phyloP scores from a whole-genome alignment of 2,113 vertebrate genomes.

The Macrotus californicus region DNA sequence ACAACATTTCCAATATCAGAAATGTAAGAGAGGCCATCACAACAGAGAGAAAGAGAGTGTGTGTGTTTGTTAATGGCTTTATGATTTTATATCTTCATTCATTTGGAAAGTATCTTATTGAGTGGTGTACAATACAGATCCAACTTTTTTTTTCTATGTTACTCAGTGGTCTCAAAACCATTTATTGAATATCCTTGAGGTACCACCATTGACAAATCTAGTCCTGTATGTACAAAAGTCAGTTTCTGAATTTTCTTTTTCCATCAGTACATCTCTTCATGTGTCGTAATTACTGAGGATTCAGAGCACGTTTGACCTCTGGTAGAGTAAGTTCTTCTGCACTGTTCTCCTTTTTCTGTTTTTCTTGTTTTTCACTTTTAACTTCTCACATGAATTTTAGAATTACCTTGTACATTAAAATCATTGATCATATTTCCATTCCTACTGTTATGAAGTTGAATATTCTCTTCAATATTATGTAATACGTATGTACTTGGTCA shows the following conservation, averaged over 20 bases:
- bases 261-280: not conserved
- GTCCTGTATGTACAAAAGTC: not conserved
- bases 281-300: not conserved
- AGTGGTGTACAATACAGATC: not conserved
- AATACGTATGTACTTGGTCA: not conserved
- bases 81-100: not conserved
- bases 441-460: not conserved
- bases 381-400: not conserved
- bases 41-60: not conserved
- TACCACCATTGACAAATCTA: not conserved
- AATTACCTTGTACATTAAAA: not conserved
- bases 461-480: not conserved
- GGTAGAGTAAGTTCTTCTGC: not conserved
- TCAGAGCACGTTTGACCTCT: not conserved
- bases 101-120: not conserved
- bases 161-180: not conserved
- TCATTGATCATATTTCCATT: no score
- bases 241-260: not conserved
- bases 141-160: not conserved
- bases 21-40: not conserved
- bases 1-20: not conserved
- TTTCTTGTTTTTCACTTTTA: not conserved
- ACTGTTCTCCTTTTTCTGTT: not conserved
- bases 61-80: not conserved
- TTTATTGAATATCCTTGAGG: not conserved